These are phyloP conservation scores for Hydra vulgaris DNA, from an alignment of 30 jellyfish, hydroid and myxozoan species.

Conservation along the genomic window DNA sequence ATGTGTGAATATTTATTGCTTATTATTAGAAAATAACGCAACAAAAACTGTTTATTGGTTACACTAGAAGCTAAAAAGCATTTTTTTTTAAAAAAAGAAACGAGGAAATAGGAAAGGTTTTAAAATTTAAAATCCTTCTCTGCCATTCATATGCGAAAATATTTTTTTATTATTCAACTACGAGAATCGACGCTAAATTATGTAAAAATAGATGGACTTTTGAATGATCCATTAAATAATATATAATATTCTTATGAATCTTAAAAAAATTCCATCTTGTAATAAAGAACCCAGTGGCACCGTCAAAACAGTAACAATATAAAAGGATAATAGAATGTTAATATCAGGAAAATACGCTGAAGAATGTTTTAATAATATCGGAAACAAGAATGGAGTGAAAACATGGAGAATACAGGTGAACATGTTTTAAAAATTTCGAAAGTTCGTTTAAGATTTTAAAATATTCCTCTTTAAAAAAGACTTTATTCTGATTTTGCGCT, in stretches of 20 bases:
- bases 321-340: not conserved
- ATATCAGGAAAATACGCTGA: not conserved
- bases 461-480: too few relatives aligned
- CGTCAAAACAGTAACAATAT: not conserved
- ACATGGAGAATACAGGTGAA: conserved; percentile 26
- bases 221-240: not conserved
- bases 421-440: not conserved
- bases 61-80: too few relatives aligned
- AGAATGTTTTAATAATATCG: not conserved
- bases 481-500: too few relatives aligned
- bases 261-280: too few relatives aligned
- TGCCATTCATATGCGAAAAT: not conserved
- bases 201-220: not conserved
- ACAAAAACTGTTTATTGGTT: too few relatives aligned
- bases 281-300: too few relatives aligned
- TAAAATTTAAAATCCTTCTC: not conserved
- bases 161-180: not conserved
- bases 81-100: too few relatives aligned
- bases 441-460: too few relatives aligned
- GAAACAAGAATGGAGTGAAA: conserved; percentile 1
- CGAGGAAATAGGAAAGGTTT: too few relatives aligned
- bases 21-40: too few relatives aligned
- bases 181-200: not conserved
- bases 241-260: not conserved
- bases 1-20: too few relatives aligned